Evolutionary conservation across 2,888 invertebrate genomes (phyloP), one percentile per base, ranked within the genome.

Genomic region (Heliconius sara): DNA sequence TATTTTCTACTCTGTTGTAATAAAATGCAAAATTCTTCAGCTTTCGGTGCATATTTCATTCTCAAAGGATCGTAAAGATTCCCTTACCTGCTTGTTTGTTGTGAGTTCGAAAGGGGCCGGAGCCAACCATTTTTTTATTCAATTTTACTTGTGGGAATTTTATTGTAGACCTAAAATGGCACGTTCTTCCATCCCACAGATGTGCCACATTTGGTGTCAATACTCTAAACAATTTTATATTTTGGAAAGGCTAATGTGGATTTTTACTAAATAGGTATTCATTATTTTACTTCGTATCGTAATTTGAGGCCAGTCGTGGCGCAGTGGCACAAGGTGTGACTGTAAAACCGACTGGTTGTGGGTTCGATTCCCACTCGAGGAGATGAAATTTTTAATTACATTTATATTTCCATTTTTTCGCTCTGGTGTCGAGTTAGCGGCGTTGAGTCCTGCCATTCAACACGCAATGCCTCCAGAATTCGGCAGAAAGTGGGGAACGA

Each of bases 1-100:
- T 79, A 78, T 76, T 79, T 74, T 78, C 71, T 80, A 89, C 83
- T 81, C 83, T 82, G 84, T 85, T 83, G 91, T 90, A 90, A 91
- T 92, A 93, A 92, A 92, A 92, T 89, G 88, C 90, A 92, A 91
- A 93, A 89, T 95, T 89, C 90, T 83, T 88, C 85, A 87, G 85
- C 86, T 85, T 89, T 88, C 89, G 89, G 88, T 76, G 87, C 89
- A 91, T 91, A 93, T 91, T 92, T 93, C 89, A 92, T 91, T 92
- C 89, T 89, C 89, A 89, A 88, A 89, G 90, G 90, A 88, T 92
- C 91, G 89, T 93, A 93, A 93, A 93, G 92, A 93, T 94, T 93
- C 92, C 91, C 91, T 93, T 95, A 95, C 95, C 95, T 95, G 95
- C 93, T 91, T 93, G 93, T 93, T 94, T 95, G 95, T 94, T 93